Evolutionary conservation across 2,888 invertebrate species (phyloP).

Genomic region (Dysmachus trigonus): DNA sequence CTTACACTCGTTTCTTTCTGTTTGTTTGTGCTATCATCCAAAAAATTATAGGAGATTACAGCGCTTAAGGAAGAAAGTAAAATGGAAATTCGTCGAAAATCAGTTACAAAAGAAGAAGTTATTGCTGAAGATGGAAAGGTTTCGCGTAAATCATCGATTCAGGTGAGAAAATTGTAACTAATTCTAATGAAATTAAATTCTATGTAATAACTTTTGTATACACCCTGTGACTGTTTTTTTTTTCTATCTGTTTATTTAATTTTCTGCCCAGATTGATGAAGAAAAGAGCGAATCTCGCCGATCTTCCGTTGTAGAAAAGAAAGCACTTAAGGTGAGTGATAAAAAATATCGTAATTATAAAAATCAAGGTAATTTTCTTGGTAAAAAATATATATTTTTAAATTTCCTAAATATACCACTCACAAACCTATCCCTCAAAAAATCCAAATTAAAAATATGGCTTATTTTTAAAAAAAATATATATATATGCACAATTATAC

Average conservation of each 20-base stretch:
- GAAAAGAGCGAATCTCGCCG: constrained; percentile 57
- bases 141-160: constrained; percentile 58
- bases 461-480: not conserved
- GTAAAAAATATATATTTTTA: not conserved
- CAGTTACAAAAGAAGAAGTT: constrained; percentile 55
- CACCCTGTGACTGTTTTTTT: not conserved
- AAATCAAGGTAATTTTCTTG: not conserved
- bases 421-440: not conserved
- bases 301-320: constrained; percentile 59
- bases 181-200: not conserved
- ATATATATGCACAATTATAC: not conserved
- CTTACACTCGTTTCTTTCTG: not conserved
- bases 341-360: not conserved
- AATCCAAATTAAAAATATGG: not conserved
- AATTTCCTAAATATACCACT: not conserved
- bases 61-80: constrained; percentile 56
- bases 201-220: not conserved
- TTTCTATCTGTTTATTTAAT: not conserved
- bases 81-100: constrained; percentile 57
- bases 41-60: constrained; percentile 50
- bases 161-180: constrained; percentile 52
- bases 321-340: constrained; percentile 57
- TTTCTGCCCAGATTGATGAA: constrained; percentile 54
- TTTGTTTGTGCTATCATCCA: not conserved
- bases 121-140: constrained; percentile 54